Evolutionary conservation across 2,797 vertebrate species (phyloP).

Genomic region (Malacoraja senta): DNA sequence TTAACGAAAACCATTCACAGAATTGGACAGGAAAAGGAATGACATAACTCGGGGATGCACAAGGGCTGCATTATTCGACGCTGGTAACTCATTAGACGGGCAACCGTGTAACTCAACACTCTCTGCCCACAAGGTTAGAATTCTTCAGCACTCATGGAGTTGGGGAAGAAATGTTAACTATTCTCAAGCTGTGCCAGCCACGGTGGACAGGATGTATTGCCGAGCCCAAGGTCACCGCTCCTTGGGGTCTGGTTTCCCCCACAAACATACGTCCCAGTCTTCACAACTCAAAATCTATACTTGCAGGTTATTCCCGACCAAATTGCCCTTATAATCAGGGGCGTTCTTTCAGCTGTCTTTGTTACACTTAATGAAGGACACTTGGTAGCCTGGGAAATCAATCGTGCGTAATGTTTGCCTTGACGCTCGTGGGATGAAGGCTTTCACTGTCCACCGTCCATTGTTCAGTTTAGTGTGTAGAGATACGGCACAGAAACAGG

Average conservation of each 20-base stretch:
- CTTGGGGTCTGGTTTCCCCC: not conserved
- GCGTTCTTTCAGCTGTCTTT: not conserved
- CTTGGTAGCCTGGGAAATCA: not conserved
- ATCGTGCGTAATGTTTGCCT: not conserved
- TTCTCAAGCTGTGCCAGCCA: not conserved
- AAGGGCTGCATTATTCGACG: conserved; percentile 16
- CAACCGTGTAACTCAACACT: conserved; percentile 34
- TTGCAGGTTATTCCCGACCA: not conserved
- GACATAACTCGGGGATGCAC: not conserved
- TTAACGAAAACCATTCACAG: conserved; percentile 31
- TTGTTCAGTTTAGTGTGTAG: too few relatives aligned
- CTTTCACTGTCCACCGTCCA: not conserved
- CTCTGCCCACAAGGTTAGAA: conserved; percentile 6
- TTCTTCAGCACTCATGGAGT: not conserved
- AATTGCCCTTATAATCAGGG: not conserved
- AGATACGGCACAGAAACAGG: too few relatives aligned
- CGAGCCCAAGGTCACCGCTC: not conserved
- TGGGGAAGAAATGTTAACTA: not conserved
- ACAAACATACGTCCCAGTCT: not conserved
- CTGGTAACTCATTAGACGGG: conserved; percentile 19
- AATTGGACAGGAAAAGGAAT: conserved; percentile 7
- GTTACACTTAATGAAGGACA: not conserved
- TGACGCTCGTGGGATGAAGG: not conserved
- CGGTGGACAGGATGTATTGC: not conserved
- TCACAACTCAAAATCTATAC: not conserved